Conservation (phyloP, 2,113 vertebrate genomes). For the Corythornis madagascariensis region DNA sequence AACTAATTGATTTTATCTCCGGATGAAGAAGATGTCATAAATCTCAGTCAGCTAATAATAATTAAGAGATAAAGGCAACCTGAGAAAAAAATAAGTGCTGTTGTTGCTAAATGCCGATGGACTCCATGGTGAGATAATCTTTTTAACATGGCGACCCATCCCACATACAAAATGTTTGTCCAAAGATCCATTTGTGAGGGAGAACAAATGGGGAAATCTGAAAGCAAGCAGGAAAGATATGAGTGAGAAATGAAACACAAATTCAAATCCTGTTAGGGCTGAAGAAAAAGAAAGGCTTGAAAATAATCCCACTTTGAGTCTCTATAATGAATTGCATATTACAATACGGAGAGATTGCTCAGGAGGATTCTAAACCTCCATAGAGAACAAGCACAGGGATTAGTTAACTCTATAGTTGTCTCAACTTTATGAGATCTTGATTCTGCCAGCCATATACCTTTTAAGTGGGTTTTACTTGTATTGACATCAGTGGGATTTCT, state of each 20-base stretch:
- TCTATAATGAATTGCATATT: slow-evolving; percentile 41
- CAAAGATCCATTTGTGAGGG: slow-evolving; percentile 46
- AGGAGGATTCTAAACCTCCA: slow-evolving; percentile 28
- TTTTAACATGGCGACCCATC: slow-evolving; percentile 63
- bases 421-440: slow-evolving; percentile 39
- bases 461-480: slow-evolving; percentile 19
- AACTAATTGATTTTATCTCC: slow-evolving; percentile 79
- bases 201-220: slow-evolving; percentile 49
- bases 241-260: slow-evolving; percentile 50
- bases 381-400: slow-evolving; percentile 21
- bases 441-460: slow-evolving; percentile 12
- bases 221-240: slow-evolving; percentile 42
- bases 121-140: slow-evolving; percentile 66
- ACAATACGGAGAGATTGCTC: neutral
- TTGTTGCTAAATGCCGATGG: neutral
- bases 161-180: slow-evolving; percentile 55
- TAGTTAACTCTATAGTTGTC: slow-evolving; percentile 44
- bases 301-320: slow-evolving; percentile 51
- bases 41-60: slow-evolving; percentile 60
- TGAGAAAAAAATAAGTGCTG: slow-evolving; percentile 22
- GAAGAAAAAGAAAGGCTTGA: slow-evolving; percentile 38
- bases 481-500: neutral
- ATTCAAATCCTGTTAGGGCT: slow-evolving; percentile 60
- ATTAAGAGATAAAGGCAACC: slow-evolving; percentile 44
- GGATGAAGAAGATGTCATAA: slow-evolving; percentile 62